phyloP scores from a whole-genome alignment of 2,888 invertebrate genomes.

The Escarpia spicata region DNA sequence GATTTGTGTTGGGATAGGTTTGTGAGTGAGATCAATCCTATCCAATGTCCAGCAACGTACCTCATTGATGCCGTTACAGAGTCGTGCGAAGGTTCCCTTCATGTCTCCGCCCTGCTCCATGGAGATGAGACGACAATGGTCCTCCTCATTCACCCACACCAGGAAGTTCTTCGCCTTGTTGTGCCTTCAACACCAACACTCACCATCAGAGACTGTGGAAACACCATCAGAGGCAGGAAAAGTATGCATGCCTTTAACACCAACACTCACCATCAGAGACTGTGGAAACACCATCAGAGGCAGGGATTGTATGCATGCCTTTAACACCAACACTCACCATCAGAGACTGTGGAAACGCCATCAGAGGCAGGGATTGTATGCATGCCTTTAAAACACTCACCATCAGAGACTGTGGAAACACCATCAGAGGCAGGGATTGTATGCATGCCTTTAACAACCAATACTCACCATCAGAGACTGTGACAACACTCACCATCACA shows the following conservation, averaged over 20 bases:
- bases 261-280: no score
- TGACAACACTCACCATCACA: neutral
- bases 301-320: no score
- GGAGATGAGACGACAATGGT: conserved; percentile 85
- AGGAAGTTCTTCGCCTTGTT: conserved; percentile 82
- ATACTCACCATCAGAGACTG: neutral
- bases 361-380: neutral
- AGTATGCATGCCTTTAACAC: no score
- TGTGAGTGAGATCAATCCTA: no score
- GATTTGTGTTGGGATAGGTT: no score
- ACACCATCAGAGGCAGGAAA: neutral
- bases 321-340: neutral
- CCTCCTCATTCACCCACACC: conserved; percentile 92
- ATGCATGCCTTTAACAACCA: no score
- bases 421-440: no score
- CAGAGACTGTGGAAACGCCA: no score
- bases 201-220: neutral
- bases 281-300: no score
- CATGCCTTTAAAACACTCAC: no score
- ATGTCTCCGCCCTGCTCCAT: conserved; percentile 71
- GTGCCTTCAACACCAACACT: conserved; percentile 64
- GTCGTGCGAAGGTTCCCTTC: conserved; percentile 47
- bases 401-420: no score
- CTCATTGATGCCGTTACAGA: conserved; percentile 40
- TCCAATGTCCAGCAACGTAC: neutral